phyloP scores from a whole-genome alignment of 2,113 vertebrate genomes.

The Erythrocercus mccallii region DNA sequence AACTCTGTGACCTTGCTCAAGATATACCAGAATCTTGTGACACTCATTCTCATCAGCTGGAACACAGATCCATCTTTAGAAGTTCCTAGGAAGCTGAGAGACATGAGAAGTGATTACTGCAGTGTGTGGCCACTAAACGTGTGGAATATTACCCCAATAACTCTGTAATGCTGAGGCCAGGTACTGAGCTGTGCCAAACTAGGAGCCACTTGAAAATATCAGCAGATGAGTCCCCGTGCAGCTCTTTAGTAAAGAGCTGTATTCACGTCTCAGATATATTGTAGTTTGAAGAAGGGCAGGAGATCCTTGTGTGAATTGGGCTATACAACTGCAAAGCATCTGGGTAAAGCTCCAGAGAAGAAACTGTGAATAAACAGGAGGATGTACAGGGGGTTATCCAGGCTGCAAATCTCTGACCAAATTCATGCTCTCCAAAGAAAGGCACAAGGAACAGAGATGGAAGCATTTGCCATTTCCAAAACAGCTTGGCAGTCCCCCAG shows the following conservation, averaged over 20 bases:
- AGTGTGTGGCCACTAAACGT: background rate
- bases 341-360: background rate
- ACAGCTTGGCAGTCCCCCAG: conserved; percentile 32
- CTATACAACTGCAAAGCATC: background rate
- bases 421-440: background rate
- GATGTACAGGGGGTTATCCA: background rate
- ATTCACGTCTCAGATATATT: background rate
- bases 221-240: background rate
- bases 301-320: background rate
- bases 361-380: background rate
- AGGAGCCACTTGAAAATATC: background rate
- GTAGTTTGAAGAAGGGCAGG: background rate
- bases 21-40: background rate
- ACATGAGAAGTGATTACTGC: background rate
- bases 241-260: background rate
- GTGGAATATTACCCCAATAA: background rate
- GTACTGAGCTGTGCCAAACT: background rate
- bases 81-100: background rate
- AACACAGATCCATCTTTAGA: background rate
- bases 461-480: background rate
- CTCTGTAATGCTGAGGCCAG: background rate
- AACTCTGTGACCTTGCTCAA: background rate
- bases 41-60: background rate
- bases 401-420: background rate
- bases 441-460: background rate